Evolutionary conservation across 2,797 vertebrate genomes (phyloP), one percentile per base, ranked within the genome.

Genomic region (Chromobotia macracanthus): DNA sequence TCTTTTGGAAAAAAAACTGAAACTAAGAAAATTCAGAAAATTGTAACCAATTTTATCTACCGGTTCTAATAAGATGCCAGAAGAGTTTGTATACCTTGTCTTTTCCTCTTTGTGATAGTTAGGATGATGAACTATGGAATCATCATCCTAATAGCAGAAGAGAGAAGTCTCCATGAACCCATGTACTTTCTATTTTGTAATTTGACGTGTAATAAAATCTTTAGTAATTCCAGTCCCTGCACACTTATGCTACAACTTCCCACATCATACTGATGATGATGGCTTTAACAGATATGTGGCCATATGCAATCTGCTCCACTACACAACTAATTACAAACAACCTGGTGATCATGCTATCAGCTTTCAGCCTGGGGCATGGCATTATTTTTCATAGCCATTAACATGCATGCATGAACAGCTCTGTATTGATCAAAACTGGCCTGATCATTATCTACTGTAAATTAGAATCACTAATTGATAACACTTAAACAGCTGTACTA

Each of bases 181-280:
- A 95, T 93, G 92, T 92, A 93, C 63, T 87, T 94, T n/a, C 92
- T 96, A 28, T 87, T 95, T 0, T 93, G 92, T 3, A 94, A 95
- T 91, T 88, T 96, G 83, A 91, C 91, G 0, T 25, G 93, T 0
- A 89, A 93, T 0, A 93, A 96, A 28, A 84, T 91, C 16, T 67
- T 93, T 12, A 93, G 95, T 0, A 91, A 90, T 0, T 87, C 94
- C 93, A 0, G 79, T 95, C 25, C 89, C 91, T 2, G 6, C 94
- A 95, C 3, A 88, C 91, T 6, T 90, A 91, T 31, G 92, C 86
- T 13, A 90, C 92, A 0, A 84, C 90, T 3, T 90, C 92, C 0
- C 94, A 95, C 1, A 92, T 90, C 0, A 86, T 95, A 0, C 89
- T 95, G 73, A 88, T 95, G 67, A 93, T 92, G 2, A 95, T 95